phyloP scores from a whole-genome alignment of 2,113 vertebrate species.

The Ammodytes dubius region DNA sequence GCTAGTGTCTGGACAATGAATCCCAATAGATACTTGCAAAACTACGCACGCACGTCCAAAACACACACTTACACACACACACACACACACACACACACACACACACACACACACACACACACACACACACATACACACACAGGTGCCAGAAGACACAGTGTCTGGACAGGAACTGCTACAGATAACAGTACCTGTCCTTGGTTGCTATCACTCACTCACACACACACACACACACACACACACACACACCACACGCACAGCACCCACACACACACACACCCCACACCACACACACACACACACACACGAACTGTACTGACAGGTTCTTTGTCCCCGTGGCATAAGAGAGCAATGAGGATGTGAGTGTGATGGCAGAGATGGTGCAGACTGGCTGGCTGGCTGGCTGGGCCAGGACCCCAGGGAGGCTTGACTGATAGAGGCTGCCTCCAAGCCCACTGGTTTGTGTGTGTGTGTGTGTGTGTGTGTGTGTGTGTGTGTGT shows the following conservation, averaged over 20 bases:
- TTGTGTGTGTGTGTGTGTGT: slow-evolving; percentile 15
- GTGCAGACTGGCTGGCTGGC: slow-evolving; percentile 60
- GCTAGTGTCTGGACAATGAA: slow-evolving; percentile 52
- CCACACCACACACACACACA: slow-evolving; percentile 45
- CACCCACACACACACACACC: slow-evolving; percentile 14
- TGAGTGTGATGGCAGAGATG: slow-evolving; percentile 68
- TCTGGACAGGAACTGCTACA: slow-evolving; percentile 54
- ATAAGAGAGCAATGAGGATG: slow-evolving; percentile 61
- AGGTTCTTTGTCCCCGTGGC: slow-evolving; percentile 60
- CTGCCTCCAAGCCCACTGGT: slow-evolving; percentile 57
- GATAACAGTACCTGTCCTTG: slow-evolving; percentile 63
- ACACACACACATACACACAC: slow-evolving; percentile 28
- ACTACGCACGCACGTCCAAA: slow-evolving; percentile 33
- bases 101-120: slow-evolving; percentile 14
- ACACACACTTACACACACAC: slow-evolving; percentile 12
- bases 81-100: slow-evolving; percentile 44
- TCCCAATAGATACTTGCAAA: slow-evolving; percentile 46
- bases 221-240: slow-evolving; percentile 27
- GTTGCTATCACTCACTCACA: slow-evolving; percentile 48
- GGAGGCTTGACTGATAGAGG: slow-evolving; percentile 72
- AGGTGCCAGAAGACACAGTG: slow-evolving; percentile 50
- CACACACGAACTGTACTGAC: slow-evolving; percentile 42
- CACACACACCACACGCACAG: slow-evolving; percentile 46
- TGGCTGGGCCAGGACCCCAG: slow-evolving; percentile 63
- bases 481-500: slow-evolving; percentile 18